phyloP scores from a whole-genome alignment of 2,113 vertebrate genomes.

The Oncorhynchus tshawytscha region DNA sequence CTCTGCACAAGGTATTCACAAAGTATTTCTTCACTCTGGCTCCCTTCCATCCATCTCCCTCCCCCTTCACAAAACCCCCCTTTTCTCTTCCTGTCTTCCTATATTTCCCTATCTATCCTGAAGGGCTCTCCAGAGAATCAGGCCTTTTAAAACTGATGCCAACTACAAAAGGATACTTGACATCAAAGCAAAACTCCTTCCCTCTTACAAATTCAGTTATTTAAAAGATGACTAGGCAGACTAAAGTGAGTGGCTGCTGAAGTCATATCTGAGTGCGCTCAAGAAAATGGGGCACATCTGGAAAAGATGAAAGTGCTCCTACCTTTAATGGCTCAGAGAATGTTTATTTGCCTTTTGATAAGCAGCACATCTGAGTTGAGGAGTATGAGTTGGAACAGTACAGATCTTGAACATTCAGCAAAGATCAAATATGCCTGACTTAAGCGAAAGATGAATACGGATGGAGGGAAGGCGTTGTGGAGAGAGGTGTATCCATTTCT shows the following conservation, averaged over 20 bases:
- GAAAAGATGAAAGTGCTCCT: conserved; percentile 26
- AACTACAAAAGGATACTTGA: conserved; percentile 46
- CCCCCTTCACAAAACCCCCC: neutral
- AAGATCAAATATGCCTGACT: neutral
- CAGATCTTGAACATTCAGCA: neutral
- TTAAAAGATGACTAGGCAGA: conserved; percentile 67
- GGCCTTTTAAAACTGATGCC: conserved; percentile 48
- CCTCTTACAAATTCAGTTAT: conserved; percentile 54
- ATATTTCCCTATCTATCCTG: conserved; percentile 20
- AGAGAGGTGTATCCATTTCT: neutral
- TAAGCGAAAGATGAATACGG: neutral
- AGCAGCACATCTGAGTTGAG: neutral
- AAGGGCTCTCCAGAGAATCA: conserved; percentile 30
- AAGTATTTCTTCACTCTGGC: neutral
- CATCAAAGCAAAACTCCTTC: conserved; percentile 60
- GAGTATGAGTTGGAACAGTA: conserved; percentile 16
- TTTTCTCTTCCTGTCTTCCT: conserved; percentile 14
- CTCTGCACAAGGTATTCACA: conserved; percentile 1
- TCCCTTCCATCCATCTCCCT: neutral
- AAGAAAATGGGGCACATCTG: conserved; percentile 48
- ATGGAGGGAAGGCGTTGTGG: neutral
- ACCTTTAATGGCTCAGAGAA: conserved; percentile 47
- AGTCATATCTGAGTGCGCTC: conserved; percentile 39
- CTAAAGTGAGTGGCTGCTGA: conserved; percentile 60
- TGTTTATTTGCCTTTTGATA: conserved; percentile 38